Conservation (phyloP, 92 coral and sea anemone genomes). For the Zoanthus gigantus region DNA sequence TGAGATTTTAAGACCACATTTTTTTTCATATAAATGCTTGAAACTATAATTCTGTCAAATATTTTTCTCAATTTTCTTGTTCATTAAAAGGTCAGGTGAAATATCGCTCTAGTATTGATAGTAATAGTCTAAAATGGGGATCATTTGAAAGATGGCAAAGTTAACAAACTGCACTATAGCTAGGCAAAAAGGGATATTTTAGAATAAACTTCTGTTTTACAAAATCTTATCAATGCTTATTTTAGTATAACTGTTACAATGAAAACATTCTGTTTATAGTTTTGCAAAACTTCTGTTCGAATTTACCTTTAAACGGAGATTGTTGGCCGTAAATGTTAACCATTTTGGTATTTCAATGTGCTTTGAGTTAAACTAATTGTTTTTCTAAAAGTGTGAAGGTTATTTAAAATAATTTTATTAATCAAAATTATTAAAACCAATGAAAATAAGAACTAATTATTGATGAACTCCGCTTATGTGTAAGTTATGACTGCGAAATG, state of each 20-base stretch:
- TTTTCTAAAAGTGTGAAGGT: background rate
- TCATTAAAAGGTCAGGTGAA: background rate
- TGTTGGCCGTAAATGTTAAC: background rate
- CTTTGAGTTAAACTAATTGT: too few relatives aligned
- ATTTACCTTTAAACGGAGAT: background rate
- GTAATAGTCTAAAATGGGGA: background rate
- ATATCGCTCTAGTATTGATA: background rate
- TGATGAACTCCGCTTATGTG: background rate
- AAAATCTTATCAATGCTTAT: background rate
- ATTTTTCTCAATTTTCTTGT: background rate
- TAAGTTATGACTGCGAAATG: background rate
- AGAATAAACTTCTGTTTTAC: background rate
- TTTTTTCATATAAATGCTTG: background rate
- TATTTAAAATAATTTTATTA: background rate
- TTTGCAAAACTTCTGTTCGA: background rate
- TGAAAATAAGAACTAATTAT: background rate
- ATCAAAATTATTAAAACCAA: background rate
- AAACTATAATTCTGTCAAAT: background rate
- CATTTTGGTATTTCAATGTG: background rate
- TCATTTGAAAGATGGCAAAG: background rate
- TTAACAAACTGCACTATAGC: background rate
- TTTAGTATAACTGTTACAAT: background rate
- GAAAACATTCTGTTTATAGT: background rate
- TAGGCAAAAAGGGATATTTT: background rate
- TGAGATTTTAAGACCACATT: background rate